Evolutionary conservation across 1,140 invertebrate genomes (phyloP), one percentile per base, ranked within the genome.

Genomic region (Leptonema lineaticorne): DNA sequence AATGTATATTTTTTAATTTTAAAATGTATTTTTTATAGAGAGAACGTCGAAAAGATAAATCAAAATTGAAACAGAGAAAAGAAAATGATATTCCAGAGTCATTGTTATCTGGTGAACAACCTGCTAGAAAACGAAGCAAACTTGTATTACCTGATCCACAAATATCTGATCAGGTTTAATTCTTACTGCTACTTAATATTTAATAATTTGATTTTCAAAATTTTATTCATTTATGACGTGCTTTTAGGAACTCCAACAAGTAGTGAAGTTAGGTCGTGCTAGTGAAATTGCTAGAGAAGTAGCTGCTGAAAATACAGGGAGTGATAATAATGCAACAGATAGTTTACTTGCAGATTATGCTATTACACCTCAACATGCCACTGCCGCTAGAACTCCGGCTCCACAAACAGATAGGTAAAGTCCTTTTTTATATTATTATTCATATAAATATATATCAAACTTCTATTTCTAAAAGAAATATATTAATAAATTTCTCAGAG

Each of bases 131-230:
- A 79, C 84, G 97, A 57, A 97, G 94, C 73, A 99, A 99, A 81
- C 83, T 99, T 14, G 95, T 99, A 11, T 77, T 99, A 30, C 97
- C 98, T 6, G 88, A 92, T 70, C 97, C 98, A 1, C 97, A 99
- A 81, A 98, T 99, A 56, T 94, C 96, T 0, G 97, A 99, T 79
- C 88, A 92, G 79, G 87, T 87, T 73, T 72, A 45, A 11, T 16
- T 22, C 24, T 2, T 26, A n/a, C n/a, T n/a, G 3, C 4, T 45
- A 2, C 37, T 53, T 26, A 7, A 53, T 26, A 7, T 14, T 26
- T 26, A 53, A 5, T 2, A 14, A 30, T 26, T 27, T 57, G 14
- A 7, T 14, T 57, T 28, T 46, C 16, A 46, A 9, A 4, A 46
- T 46, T 46, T 46, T 8, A 8, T 46, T 6, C 16, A 46, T 9